These are phyloP conservation scores for Pammene aurita DNA, from an alignment of 2,888 invertebrate species.

Conservation along the genomic window DNA sequence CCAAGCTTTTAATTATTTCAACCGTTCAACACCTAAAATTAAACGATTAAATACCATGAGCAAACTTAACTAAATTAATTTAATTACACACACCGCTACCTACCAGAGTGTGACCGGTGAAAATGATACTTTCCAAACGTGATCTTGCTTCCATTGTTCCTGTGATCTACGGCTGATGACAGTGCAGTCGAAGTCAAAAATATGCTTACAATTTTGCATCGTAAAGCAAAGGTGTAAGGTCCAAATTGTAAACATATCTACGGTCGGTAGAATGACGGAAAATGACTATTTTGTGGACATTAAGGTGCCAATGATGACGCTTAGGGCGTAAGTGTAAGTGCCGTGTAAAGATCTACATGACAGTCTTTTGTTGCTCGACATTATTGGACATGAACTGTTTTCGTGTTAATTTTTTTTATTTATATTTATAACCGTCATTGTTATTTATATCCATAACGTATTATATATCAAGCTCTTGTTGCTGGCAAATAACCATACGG, in stretches of 20 bases:
- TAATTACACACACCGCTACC: conserved; percentile 52
- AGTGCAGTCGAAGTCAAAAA: conserved; percentile 3
- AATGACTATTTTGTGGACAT: conserved; percentile 8
- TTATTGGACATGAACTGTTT: conserved; percentile 20
- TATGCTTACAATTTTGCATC: too few species aligned
- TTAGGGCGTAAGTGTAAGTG: conserved; percentile 27
- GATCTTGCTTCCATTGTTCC: conserved; percentile 56
- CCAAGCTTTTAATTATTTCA: not conserved
- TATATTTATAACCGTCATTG: too few species aligned
- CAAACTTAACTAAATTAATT: conserved; percentile 43
- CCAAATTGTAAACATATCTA: too few species aligned
- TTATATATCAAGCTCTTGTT: too few species aligned
- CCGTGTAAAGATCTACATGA: conserved; percentile 18
- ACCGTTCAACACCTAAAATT: not conserved
- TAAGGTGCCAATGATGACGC: conserved; percentile 11
- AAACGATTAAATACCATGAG: conserved; percentile 30
- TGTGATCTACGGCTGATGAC: conserved; percentile 29
- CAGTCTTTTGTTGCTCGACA: conserved; percentile 42
- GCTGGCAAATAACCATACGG: too few species aligned
- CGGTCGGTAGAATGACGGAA: too few species aligned
- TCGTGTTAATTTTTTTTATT: not conserved
- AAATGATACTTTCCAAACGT: conserved; percentile 69
- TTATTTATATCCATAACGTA: too few species aligned
- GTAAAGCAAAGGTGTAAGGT: too few species aligned
- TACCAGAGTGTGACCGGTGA: conserved; percentile 64